Conservation (phyloP, 2,113 vertebrate genomes). For the Chamaea fasciata region DNA sequence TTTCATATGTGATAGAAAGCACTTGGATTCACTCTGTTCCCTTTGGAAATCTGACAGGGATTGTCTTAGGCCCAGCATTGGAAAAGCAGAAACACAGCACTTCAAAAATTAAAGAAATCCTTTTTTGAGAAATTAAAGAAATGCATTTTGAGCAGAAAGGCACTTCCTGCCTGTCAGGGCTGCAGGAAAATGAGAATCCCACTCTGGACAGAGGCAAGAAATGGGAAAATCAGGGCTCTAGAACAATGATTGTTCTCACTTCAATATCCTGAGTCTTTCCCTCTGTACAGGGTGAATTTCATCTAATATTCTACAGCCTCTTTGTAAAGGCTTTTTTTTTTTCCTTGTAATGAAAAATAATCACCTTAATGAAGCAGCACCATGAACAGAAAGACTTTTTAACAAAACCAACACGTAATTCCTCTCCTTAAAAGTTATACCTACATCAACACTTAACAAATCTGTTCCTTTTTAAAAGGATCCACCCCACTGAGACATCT, state of each 20-base stretch:
- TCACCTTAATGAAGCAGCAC: neutral
- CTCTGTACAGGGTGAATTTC: neutral
- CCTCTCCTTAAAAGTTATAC: neutral
- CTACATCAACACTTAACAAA: neutral
- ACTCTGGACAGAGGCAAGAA: neutral
- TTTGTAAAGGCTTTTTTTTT: neutral
- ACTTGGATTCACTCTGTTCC: neutral
- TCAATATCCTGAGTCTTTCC: neutral
- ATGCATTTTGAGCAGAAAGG: neutral
- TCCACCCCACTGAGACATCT: rapidly evolving
- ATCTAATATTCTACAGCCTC: neutral
- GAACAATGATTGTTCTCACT: neutral
- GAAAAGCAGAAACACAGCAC: neutral
- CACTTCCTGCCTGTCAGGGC: neutral
- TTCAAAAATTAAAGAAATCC: neutral
- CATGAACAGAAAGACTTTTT: neutral
- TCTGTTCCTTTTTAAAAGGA: neutral
- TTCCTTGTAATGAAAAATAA: neutral
- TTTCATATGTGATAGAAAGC: neutral
- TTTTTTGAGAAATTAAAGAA: neutral
- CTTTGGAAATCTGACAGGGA: neutral
- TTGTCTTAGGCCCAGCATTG: neutral
- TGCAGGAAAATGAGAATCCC: neutral
- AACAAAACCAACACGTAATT: neutral
- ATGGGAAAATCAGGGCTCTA: neutral